phyloP scores from a whole-genome alignment of 2,888 invertebrate species.

The Trimorus sp. region DNA sequence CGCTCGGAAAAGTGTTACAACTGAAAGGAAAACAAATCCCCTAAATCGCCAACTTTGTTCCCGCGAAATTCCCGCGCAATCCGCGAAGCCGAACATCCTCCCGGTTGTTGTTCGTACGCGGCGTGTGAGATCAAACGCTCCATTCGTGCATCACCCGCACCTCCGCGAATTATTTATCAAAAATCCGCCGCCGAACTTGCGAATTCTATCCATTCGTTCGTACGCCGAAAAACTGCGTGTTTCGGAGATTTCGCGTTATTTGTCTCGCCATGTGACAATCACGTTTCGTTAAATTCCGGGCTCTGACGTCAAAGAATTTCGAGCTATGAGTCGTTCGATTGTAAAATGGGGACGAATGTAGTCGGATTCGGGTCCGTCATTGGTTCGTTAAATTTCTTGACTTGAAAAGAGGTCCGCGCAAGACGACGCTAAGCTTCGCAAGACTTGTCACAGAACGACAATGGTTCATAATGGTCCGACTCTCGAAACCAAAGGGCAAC shows the following conservation, averaged over 20 bases:
- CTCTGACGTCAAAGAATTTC: slow-evolving; percentile 23
- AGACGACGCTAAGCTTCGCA: slow-evolving; percentile 23
- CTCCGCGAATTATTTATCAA: background rate
- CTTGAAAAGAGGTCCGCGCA: slow-evolving; percentile 10
- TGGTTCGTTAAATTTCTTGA: slow-evolving; percentile 44
- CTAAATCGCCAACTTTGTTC: slow-evolving; percentile 2
- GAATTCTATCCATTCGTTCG: background rate
- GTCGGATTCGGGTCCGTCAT: slow-evolving; percentile 16
- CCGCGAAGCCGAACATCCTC: background rate
- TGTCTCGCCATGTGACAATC: background rate
- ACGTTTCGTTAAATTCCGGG: slow-evolving; percentile 12
- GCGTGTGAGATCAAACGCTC: background rate
- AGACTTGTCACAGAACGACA: slow-evolving; percentile 29
- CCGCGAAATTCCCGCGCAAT: background rate
- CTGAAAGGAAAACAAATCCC: background rate
- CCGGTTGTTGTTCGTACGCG: background rate
- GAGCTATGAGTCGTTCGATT: slow-evolving; percentile 32
- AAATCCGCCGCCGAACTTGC: background rate
- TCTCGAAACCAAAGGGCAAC: background rate
- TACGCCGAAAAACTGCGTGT: background rate
- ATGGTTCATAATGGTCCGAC: slow-evolving; percentile 20
- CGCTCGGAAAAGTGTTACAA: background rate
- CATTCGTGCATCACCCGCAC: background rate
- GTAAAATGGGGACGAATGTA: slow-evolving; percentile 25
- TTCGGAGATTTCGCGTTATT: slow-evolving; percentile 11